phyloP scores from a whole-genome alignment of 2,113 vertebrate genomes.

The Caretta caretta region DNA sequence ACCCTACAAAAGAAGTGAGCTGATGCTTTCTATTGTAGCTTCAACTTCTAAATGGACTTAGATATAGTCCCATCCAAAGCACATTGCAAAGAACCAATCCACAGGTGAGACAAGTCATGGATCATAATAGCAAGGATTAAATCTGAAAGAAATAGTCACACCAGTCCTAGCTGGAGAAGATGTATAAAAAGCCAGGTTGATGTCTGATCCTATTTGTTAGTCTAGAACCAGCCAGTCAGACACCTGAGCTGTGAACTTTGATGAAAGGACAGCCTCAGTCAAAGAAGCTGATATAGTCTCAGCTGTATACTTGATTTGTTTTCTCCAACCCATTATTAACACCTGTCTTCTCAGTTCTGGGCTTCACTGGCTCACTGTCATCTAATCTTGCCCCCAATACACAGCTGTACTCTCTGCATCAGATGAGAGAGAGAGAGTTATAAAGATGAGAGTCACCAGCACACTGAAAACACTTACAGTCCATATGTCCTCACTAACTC shows the following conservation, averaged over 20 bases:
- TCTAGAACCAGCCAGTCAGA: neutral
- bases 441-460: conserved; percentile 10
- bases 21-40: neutral
- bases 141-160: neutral
- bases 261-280: neutral
- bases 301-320: neutral
- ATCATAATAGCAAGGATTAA: neutral
- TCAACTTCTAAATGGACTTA: neutral
- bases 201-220: neutral
- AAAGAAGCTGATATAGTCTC: neutral
- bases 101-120: neutral
- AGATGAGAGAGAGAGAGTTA: neutral
- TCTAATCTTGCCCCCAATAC: conserved; percentile 25
- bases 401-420: neutral
- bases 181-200: neutral
- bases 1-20: neutral
- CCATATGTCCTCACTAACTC: neutral
- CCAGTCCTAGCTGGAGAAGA: accelerated
- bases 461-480: neutral
- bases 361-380: conserved; percentile 20
- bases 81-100: neutral
- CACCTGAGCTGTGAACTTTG: neutral
- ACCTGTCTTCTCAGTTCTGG: conserved; percentile 21
- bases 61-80: neutral
- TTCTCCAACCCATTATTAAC: neutral